These are phyloP conservation scores for Tiaroga cobitis DNA, from an alignment of 2,797 vertebrate genomes.

Conservation along the genomic window DNA sequence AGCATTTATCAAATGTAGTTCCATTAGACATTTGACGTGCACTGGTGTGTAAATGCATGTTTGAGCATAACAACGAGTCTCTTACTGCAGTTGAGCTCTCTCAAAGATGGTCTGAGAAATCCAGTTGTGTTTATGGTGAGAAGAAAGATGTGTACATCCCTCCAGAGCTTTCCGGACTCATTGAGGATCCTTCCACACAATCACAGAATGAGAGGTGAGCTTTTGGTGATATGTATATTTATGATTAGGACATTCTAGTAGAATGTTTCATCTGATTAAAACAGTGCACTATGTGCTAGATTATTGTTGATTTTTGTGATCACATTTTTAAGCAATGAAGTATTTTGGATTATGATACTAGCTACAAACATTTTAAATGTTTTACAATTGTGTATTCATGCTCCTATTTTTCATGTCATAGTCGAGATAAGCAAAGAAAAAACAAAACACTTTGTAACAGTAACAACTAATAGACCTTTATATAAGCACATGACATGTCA, in stretches of 20 bases:
- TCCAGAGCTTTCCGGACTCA: conserved; percentile 74
- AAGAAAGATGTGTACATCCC: conserved; percentile 80
- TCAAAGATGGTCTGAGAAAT: conserved; percentile 73
- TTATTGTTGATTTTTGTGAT: too few species aligned
- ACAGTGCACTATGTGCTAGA: too few species aligned
- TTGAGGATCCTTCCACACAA: conserved; percentile 71
- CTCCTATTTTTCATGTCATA: neutral
- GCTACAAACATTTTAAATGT: neutral
- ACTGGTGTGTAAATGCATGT: neutral
- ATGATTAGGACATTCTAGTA: neutral
- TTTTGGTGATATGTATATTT: neutral
- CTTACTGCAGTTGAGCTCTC: conserved; percentile 82
- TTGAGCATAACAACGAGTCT: conserved; percentile 8
- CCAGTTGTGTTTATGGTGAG: conserved; percentile 82
- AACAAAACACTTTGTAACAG: neutral
- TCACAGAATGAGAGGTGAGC: conserved; percentile 63
- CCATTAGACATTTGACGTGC: neutral
- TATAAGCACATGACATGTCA: neutral
- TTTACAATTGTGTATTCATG: neutral
- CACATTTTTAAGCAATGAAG: too few species aligned
- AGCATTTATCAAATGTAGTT: neutral
- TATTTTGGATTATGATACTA: conserved; percentile 2
- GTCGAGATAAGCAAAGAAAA: neutral
- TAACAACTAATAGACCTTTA: neutral
- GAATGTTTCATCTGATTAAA: neutral